Conservation (phyloP, 2,888 invertebrate species). For the Nemapogon koenigi region DNA sequence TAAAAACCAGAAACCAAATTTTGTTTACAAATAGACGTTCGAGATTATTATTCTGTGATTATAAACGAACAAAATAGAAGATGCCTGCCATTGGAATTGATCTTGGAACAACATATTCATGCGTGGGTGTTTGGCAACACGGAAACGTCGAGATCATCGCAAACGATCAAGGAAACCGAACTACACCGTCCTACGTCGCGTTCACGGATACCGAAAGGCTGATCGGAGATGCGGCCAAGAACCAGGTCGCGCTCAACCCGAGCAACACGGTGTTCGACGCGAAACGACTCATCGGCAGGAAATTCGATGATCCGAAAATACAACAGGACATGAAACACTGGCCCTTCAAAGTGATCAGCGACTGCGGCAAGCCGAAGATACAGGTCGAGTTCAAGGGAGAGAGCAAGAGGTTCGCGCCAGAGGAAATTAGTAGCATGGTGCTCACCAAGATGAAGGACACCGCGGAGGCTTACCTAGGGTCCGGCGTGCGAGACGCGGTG, state of each 20-base stretch:
- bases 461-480: constrained; percentile 75
- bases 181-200: constrained; percentile 87
- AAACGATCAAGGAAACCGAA: constrained; percentile 88
- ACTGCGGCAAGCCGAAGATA: constrained; percentile 71
- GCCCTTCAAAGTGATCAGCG: constrained; percentile 78
- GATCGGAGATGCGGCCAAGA: constrained; percentile 87
- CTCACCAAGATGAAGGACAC: constrained; percentile 66
- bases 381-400: constrained; percentile 72
- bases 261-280: constrained; percentile 76
- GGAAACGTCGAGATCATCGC: constrained; percentile 85
- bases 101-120: constrained; percentile 88
- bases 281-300: constrained; percentile 81
- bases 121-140: constrained; percentile 85
- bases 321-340: constrained; percentile 83
- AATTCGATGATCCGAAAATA: constrained; percentile 76
- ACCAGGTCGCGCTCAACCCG: constrained; percentile 81
- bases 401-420: constrained; percentile 69
- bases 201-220: constrained; percentile 85
- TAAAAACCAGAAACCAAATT: constrained; percentile 10
- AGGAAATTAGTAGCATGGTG: constrained; percentile 76
- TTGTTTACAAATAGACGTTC: not conserved
- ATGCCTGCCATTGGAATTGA: constrained; percentile 62
- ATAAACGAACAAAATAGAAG: constrained; percentile 14
- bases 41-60: no score
- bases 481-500: constrained; percentile 73